Percentiles rank a stretch among this genome's conserved stretches.
These are phyloP conservation scores for Excalfactoria chinensis DNA, from an alignment of 2,113 vertebrate genomes.

Conservation along the genomic window DNA sequence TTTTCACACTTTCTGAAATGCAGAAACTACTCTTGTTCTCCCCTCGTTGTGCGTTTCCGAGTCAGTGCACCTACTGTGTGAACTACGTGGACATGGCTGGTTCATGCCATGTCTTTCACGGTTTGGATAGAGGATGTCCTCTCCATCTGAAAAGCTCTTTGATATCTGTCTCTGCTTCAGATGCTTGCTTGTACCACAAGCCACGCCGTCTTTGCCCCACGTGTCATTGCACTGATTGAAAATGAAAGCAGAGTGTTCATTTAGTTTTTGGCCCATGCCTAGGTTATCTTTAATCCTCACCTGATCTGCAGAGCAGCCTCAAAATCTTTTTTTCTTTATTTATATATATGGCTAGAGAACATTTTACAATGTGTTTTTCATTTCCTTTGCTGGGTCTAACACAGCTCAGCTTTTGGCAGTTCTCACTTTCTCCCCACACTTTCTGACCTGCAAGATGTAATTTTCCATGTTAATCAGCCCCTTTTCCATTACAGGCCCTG, in stretches of 20 bases:
- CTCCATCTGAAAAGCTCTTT: neutral
- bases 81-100: neutral
- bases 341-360: slow-evolving; percentile 29
- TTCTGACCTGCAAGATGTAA: neutral
- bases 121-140: neutral
- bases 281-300: neutral
- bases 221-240: neutral
- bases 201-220: neutral
- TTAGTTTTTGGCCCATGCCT: neutral
- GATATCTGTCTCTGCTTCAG: neutral
- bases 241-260: neutral
- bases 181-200: neutral
- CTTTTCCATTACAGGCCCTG: neutral
- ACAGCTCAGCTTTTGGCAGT: neutral
- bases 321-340: neutral
- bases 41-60: neutral
- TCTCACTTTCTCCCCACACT: neutral
- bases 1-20: neutral
- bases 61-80: neutral
- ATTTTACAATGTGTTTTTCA: slow-evolving; percentile 50
- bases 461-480: slow-evolving; percentile 21
- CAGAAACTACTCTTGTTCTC: neutral
- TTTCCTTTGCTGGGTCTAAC: slow-evolving; percentile 52
- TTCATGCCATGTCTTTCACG: neutral
- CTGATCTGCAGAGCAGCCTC: neutral